Percentiles rank a stretch among this genome's conserved stretches.
phyloP scores from a whole-genome alignment of 1,140 invertebrate genomes.

The Bombus picipes region DNA sequence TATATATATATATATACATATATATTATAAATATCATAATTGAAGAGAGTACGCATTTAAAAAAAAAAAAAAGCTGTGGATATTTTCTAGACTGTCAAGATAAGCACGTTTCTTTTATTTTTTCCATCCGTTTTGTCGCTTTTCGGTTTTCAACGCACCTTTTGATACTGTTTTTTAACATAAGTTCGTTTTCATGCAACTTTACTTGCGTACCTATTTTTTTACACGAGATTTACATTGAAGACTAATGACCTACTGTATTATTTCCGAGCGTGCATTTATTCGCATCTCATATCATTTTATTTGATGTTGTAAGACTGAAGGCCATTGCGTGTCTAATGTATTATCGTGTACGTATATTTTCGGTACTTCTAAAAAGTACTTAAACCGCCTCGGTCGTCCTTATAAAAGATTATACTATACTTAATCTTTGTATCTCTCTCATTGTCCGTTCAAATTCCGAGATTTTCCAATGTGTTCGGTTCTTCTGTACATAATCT shows the following conservation, averaged over 20 bases:
- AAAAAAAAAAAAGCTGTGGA: conserved; percentile 53
- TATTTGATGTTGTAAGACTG: conserved; percentile 56
- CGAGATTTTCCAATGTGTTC: background rate
- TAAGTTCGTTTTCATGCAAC: conserved; percentile 63
- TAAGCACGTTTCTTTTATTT: conserved; percentile 43
- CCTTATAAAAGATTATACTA: conserved; percentile 24
- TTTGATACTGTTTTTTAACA: conserved; percentile 60
- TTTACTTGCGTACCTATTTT: conserved; percentile 54
- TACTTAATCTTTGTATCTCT: conserved; percentile 29
- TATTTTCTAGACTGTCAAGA: conserved; percentile 67
- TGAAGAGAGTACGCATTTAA: conserved; percentile 60
- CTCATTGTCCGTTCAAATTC: conserved; percentile 3
- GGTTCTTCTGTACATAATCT: background rate
- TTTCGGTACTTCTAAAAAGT: conserved; percentile 49
- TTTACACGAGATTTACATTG: conserved; percentile 66
- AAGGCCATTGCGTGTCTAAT: conserved; percentile 52
- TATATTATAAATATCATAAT: conserved; percentile 69
- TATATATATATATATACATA: conserved; percentile 70
- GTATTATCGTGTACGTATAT: conserved; percentile 33
- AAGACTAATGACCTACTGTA: conserved; percentile 31
- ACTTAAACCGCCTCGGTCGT: conserved; percentile 49
- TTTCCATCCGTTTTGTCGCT: conserved; percentile 39
- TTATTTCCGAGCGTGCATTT: conserved; percentile 47
- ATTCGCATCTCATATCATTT: conserved; percentile 43
- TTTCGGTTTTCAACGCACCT: conserved; percentile 63